Evolutionary conservation across 2,113 vertebrate species (phyloP).

Genomic region (Oreochromis niloticus): DNA sequence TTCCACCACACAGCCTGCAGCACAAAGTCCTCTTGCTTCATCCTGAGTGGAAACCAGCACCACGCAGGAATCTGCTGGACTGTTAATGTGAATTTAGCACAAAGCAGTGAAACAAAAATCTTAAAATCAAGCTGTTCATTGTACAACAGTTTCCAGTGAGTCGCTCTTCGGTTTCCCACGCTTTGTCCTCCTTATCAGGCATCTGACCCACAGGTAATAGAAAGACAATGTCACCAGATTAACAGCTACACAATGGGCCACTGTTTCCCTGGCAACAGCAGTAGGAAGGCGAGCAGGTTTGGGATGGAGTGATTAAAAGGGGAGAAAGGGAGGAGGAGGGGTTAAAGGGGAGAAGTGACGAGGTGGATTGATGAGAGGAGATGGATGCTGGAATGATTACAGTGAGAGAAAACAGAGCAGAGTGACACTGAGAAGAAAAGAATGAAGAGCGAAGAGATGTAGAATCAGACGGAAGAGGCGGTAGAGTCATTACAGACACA

Average conservation of each 20-base stretch:
- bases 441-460: neutral
- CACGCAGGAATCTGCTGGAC: neutral
- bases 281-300: slow-evolving; percentile 4
- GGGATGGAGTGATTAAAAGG: slow-evolving; percentile 47
- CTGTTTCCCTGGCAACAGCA: slow-evolving; percentile 54
- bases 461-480: neutral
- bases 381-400: slow-evolving; percentile 45
- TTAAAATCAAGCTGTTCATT: neutral
- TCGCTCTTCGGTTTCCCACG: slow-evolving; percentile 19
- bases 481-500: slow-evolving; percentile 17
- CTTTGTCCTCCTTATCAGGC: slow-evolving; percentile 45
- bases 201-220: slow-evolving; percentile 57
- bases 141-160: neutral
- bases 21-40: neutral
- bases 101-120: neutral
- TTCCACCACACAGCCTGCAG: neutral
- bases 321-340: neutral
- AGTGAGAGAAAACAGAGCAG: neutral
- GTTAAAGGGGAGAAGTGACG: slow-evolving; percentile 44
- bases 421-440: neutral
- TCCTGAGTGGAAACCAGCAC: neutral
- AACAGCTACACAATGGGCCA: slow-evolving; percentile 22
- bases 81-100: neutral
- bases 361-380: slow-evolving; percentile 46
- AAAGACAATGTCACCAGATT: slow-evolving; percentile 58